phyloP scores from a whole-genome alignment of 2,888 invertebrate species.

The Cosmopolites sordidus region DNA sequence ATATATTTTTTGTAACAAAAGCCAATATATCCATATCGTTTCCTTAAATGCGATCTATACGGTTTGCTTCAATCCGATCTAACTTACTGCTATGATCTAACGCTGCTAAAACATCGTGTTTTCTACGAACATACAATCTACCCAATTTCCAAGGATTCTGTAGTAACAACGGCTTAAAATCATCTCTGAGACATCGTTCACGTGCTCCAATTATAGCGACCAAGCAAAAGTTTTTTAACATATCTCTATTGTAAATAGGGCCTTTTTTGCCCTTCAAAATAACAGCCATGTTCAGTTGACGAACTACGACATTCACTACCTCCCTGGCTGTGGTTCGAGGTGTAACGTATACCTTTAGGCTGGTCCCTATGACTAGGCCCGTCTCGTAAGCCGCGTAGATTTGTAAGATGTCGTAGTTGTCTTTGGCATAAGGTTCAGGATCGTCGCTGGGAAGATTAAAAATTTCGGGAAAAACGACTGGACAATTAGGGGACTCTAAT shows the following conservation, averaged over 20 bases:
- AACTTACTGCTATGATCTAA: constrained; percentile 81
- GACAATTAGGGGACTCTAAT: constrained; percentile 31
- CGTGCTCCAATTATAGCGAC: constrained; percentile 94
- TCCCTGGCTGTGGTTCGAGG: constrained; percentile 90
- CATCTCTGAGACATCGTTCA: constrained; percentile 89
- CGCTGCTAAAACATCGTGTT: constrained; percentile 84
- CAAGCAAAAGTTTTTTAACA: constrained; percentile 84
- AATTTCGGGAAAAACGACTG: constrained; percentile 28
- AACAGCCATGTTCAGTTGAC: constrained; percentile 92
- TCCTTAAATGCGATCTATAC: constrained; percentile 22
- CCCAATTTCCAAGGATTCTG: constrained; percentile 97
- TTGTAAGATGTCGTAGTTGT: constrained; percentile 52
- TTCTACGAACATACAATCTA: constrained; percentile 84
- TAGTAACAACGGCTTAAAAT: constrained; percentile 87
- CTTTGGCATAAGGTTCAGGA: constrained; percentile 38
- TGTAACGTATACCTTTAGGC: constrained; percentile 89
- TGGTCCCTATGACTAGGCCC: constrained; percentile 87
- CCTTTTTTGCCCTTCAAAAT: constrained; percentile 80
- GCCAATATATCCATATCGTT: not conserved
- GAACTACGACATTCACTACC: constrained; percentile 92
- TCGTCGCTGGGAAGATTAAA: constrained; percentile 38
- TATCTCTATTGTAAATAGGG: constrained; percentile 79
- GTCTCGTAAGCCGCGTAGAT: constrained; percentile 96
- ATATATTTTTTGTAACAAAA: not conserved
- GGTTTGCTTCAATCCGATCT: constrained; percentile 21